phyloP scores from a whole-genome alignment of 2,113 vertebrate genomes.

The Hyla sarda region DNA sequence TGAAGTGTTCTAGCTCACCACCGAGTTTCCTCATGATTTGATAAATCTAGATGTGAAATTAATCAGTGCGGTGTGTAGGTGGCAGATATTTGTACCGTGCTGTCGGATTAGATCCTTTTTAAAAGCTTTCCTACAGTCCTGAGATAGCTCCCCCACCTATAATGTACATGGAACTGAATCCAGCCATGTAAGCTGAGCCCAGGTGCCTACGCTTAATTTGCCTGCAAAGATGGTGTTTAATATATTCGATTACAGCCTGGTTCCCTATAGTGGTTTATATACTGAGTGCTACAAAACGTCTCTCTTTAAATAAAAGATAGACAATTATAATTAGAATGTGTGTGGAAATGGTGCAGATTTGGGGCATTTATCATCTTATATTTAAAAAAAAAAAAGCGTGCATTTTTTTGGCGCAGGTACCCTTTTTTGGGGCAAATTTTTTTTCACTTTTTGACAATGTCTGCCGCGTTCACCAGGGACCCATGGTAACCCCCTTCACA shows the following conservation, averaged over 20 bases:
- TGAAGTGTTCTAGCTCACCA: not conserved
- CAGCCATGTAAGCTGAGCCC: conserved; percentile 16
- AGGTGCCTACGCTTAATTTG: conserved; percentile 33
- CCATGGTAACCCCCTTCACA: too few relatives aligned
- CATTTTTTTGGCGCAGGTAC: too few relatives aligned
- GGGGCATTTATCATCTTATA: too few relatives aligned
- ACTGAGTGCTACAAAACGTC: conserved; percentile 18
- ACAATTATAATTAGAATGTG: not conserved
- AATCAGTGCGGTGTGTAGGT: conserved; percentile 26
- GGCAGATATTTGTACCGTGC: conserved; percentile 35
- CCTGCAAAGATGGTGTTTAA: conserved; percentile 26
- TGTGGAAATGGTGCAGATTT: too few relatives aligned
- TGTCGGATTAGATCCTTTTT: conserved; percentile 20
- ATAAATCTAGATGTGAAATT: conserved; percentile 31
- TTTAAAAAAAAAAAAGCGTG: too few relatives aligned
- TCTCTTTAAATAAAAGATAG: not conserved
- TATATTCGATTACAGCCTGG: not conserved
- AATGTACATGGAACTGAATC: conserved; percentile 6
- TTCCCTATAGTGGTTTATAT: not conserved
- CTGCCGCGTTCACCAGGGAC: too few relatives aligned
- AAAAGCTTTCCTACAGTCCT: conserved; percentile 48
- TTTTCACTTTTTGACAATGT: too few relatives aligned
- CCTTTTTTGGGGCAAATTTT: too few relatives aligned
- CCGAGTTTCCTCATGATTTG: conserved; percentile 28
- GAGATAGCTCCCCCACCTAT: conserved; percentile 8